Conservation (phyloP, 1,140 invertebrate species). For the Drosophila sturtevanti region DNA sequence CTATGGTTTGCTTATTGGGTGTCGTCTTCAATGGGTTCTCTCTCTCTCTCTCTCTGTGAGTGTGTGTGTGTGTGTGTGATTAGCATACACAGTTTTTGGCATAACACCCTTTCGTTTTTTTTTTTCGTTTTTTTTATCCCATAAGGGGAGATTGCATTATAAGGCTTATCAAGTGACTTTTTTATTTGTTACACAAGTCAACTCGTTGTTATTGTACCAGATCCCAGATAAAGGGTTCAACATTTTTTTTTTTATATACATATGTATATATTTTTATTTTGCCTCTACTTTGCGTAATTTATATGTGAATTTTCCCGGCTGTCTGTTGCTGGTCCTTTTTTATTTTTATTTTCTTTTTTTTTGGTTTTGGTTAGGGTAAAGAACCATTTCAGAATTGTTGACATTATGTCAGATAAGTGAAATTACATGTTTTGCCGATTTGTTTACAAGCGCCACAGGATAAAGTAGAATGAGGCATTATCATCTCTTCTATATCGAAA, state of each 20-base stretch:
- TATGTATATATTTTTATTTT: conserved; percentile 38
- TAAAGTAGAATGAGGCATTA: neutral
- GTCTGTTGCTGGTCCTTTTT: conserved; percentile 29
- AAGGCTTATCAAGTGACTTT: conserved; percentile 74
- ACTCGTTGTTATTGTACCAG: conserved; percentile 33
- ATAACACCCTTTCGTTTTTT: conserved; percentile 58
- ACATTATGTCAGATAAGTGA: conserved; percentile 80
- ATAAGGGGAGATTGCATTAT: conserved; percentile 61
- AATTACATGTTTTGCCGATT: conserved; percentile 74
- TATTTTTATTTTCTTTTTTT: too few species aligned
- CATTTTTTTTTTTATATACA: conserved; percentile 16
- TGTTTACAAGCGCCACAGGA: conserved; percentile 43
- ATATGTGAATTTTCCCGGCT: conserved; percentile 58
- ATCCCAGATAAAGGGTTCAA: conserved; percentile 54
- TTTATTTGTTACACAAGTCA: conserved; percentile 78
- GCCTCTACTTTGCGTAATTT: conserved; percentile 58
- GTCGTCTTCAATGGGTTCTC: conserved; percentile 21
- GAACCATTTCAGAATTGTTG: conserved; percentile 53
- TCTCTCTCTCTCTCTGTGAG: too few species aligned
- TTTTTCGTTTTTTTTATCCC: neutral
- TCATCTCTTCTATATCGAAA: too few species aligned
- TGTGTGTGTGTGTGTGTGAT: conserved; percentile 48
- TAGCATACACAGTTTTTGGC: conserved; percentile 72
- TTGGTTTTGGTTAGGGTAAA: conserved; percentile 32
- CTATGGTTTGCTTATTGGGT: conserved; percentile 19